A percentile compares a stretch with the other conserved stretches of the same genome.
Conservation (phyloP, 2,113 vertebrate species). For the Todiramphus chloris region DNA sequence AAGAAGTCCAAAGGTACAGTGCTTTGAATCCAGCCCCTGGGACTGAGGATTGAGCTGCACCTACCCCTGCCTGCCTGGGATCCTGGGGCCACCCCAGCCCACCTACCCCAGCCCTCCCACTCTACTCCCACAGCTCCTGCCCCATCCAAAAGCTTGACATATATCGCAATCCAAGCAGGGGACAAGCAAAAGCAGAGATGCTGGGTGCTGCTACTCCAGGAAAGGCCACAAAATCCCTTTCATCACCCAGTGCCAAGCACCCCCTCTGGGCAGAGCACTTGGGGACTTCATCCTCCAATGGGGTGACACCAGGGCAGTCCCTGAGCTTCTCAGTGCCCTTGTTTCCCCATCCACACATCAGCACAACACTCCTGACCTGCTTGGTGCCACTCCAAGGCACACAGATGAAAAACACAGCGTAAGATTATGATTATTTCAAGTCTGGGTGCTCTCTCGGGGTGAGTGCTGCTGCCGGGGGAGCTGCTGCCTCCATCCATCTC, state of each 20-base stretch:
- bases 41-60: neutral
- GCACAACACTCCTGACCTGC: neutral
- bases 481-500: neutral
- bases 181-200: neutral
- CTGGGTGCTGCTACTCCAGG: neutral
- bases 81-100: neutral
- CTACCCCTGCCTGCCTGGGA: neutral
- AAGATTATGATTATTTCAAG: neutral
- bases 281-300: neutral
- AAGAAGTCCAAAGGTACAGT: constrained; percentile 48
- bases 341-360: neutral
- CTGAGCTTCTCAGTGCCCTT: neutral
- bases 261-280: no score
- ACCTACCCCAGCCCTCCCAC: neutral
- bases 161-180: neutral
- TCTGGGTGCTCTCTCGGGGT: rapidly evolving
- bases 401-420: rapidly evolving
- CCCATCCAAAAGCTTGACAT: neutral
- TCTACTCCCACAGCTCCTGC: neutral
- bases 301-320: neutral
- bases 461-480: neutral
- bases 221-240: neutral
- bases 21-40: neutral
- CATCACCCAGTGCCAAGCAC: neutral
- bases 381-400: neutral